Conservation (phyloP, 2,888 invertebrate genomes). For the Heterodera filipjevi region DNA sequence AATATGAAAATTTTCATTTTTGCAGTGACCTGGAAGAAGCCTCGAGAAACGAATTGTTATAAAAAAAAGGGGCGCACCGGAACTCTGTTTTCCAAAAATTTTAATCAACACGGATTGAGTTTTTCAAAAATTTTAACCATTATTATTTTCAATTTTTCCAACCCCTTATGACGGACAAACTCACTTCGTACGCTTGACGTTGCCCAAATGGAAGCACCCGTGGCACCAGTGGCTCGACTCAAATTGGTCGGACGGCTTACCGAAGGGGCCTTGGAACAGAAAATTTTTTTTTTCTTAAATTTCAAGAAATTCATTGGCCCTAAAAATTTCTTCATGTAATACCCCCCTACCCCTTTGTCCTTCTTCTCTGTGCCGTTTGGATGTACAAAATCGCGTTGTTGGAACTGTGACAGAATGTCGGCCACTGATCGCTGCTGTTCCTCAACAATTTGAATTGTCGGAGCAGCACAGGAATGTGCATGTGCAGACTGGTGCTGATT, state of each 20-base stretch:
- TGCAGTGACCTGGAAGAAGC: too few relatives aligned
- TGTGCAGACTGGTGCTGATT: too few relatives aligned
- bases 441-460: conserved; percentile 15
- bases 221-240: too few relatives aligned
- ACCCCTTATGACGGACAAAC: too few relatives aligned
- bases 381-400: conserved; percentile 22
- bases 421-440: conserved; percentile 26
- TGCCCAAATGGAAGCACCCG: conserved; percentile 24
- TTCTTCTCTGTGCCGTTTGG: background rate
- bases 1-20: too few relatives aligned
- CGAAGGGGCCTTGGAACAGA: conserved; percentile 3
- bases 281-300: background rate
- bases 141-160: too few relatives aligned
- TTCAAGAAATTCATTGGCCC: background rate
- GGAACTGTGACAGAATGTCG: conserved; percentile 26
- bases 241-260: background rate
- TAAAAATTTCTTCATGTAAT: background rate
- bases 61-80: too few relatives aligned
- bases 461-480: too few relatives aligned
- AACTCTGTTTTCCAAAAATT: too few relatives aligned
- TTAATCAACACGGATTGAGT: too few relatives aligned
- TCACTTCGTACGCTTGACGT: background rate
- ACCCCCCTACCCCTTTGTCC: background rate
- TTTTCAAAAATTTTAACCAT: too few relatives aligned
- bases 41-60: too few relatives aligned